These are phyloP conservation scores for Pionites leucogaster DNA, from an alignment of 2,113 vertebrate genomes.

Conservation along the genomic window DNA sequence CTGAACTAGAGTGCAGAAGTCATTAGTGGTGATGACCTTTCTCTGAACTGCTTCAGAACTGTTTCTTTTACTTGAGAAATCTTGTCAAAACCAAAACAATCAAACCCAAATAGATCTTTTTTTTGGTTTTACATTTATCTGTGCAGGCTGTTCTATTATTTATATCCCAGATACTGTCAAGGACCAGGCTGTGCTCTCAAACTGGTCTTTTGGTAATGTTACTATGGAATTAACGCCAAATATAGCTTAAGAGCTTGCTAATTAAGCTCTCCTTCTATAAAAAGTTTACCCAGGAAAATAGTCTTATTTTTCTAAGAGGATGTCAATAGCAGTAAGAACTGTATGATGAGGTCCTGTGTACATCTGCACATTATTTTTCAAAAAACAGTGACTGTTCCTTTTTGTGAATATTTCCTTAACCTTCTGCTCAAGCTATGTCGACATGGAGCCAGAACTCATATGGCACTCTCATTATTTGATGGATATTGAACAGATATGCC, in stretches of 20 bases:
- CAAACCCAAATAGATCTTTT: neutral
- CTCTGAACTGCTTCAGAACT: neutral
- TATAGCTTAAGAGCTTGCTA: neutral
- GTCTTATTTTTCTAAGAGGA: neutral
- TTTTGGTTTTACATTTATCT: neutral
- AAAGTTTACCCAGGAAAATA: neutral
- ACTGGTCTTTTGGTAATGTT: neutral
- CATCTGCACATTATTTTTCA: neutral
- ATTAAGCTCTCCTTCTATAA: neutral
- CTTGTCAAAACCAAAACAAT: neutral
- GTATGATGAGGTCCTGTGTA: neutral
- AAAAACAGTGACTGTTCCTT: fast-evolving
- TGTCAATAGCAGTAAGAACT: neutral
- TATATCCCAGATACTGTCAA: neutral
- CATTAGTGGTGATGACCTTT: neutral
- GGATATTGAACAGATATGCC: neutral
- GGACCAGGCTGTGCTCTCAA: neutral
- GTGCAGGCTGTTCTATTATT: neutral
- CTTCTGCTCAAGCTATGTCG: neutral
- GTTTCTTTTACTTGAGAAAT: neutral
- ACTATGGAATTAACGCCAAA: neutral
- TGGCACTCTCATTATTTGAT: neutral
- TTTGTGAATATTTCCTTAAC: neutral
- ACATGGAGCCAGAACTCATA: neutral
- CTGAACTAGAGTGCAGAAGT: neutral